These are phyloP conservation scores for Meriones psammophilus DNA, from an alignment of 2,797 vertebrate genomes.

Conservation along the genomic window DNA sequence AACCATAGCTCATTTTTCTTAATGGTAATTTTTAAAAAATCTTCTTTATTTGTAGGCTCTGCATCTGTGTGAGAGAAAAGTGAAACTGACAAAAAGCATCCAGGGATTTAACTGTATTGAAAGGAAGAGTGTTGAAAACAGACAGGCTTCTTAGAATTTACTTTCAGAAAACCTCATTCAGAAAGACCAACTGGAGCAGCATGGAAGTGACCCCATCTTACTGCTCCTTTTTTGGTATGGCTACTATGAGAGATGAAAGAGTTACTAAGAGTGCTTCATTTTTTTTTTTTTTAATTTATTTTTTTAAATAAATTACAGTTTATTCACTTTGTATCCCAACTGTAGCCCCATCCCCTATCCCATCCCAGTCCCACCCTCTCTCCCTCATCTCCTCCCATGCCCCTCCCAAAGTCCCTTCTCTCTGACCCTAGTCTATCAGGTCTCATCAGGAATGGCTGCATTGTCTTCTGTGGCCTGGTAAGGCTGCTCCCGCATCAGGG, in stretches of 20 bases:
- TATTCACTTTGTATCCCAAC: too few relatives aligned
- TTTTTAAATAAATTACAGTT: too few relatives aligned
- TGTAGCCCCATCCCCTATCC: too few relatives aligned
- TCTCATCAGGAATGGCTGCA: too few relatives aligned
- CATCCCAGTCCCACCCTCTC: too few relatives aligned
- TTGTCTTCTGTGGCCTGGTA: too few relatives aligned
- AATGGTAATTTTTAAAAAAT: not conserved
- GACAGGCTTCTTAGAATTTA: not conserved
- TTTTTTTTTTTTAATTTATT: too few relatives aligned
- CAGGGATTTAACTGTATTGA: not conserved
- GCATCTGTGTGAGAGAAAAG: not conserved
- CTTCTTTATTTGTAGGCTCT: conserved; percentile 52
- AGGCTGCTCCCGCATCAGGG: too few relatives aligned
- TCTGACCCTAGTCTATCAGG: too few relatives aligned
- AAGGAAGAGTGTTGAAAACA: not conserved
- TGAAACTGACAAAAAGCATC: conserved; percentile 15
- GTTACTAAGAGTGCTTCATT: not conserved
- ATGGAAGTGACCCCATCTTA: not conserved
- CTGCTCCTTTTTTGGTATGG: not conserved
- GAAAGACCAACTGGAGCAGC: not conserved
- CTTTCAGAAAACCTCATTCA: not conserved
- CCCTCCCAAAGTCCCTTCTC: too few relatives aligned
- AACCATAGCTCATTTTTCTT: conserved; percentile 58
- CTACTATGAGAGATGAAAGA: not conserved
- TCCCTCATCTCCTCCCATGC: too few relatives aligned